Conservation (phyloP, 2,113 vertebrate genomes). For the Saccopteryx leptura region DNA sequence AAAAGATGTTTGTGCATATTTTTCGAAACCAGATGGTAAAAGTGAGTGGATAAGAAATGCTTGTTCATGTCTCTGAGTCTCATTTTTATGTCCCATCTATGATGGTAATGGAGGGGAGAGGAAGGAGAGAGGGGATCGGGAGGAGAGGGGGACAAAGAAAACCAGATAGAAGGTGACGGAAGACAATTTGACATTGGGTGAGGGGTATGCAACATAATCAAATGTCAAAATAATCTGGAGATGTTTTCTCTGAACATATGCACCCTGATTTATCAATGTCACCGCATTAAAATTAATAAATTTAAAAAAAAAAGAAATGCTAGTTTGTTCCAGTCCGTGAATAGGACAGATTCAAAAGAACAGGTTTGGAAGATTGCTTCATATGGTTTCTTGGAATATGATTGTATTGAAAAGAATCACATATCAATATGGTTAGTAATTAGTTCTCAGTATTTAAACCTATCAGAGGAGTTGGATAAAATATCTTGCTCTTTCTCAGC, state of each 20-base stretch:
- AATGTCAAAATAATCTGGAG: no score
- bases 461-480: slow-evolving; percentile 8
- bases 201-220: no score
- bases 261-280: no score
- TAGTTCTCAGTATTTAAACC: slow-evolving; percentile 15
- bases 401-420: slow-evolving; percentile 39
- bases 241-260: no score
- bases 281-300: no score
- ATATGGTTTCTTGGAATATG: slow-evolving; percentile 59
- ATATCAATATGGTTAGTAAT: slow-evolving; percentile 26
- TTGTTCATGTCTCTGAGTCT: neutral
- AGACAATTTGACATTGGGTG: no score
- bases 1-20: slow-evolving; percentile 1
- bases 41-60: slow-evolving; percentile 46
- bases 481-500: slow-evolving; percentile 16
- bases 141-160: no score
- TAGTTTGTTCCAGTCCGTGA: slow-evolving; percentile 41
- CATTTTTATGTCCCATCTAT: no score
- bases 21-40: slow-evolving; percentile 61
- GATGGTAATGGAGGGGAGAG: no score
- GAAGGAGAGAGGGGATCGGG: no score
- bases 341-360: slow-evolving; percentile 53
- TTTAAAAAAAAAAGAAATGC: slow-evolving; percentile 2
- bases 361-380: slow-evolving; percentile 11
- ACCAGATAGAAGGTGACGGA: no score